Evolutionary conservation across 1,140 invertebrate genomes (phyloP).

Genomic region (Microvelia longipes): DNA sequence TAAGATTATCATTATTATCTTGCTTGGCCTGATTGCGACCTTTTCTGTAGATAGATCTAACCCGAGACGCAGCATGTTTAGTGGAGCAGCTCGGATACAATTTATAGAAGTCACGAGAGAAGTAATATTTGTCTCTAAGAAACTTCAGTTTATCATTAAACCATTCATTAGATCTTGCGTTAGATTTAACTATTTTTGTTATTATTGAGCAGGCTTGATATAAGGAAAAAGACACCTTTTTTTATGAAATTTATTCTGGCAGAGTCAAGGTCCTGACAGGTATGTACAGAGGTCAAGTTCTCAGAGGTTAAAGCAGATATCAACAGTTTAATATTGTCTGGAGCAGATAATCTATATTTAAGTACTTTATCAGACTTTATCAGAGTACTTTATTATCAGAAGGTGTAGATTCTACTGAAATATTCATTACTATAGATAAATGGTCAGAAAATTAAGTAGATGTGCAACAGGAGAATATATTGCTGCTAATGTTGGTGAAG

Average conservation of each 20-base stretch:
- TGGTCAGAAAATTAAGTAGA: not conserved
- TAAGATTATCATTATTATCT: not conserved
- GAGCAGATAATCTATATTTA: not conserved
- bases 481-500: not conserved
- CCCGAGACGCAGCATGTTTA: not conserved
- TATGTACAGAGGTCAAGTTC: not conserved
- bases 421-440: not conserved
- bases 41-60: not conserved
- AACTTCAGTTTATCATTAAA: not conserved
- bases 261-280: not conserved
- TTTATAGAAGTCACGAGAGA: not conserved
- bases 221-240: not conserved
- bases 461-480: not conserved
- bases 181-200: not conserved
- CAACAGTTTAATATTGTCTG: not conserved
- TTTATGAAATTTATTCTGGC: not conserved
- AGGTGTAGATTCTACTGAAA: not conserved
- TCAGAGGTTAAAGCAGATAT: not conserved
- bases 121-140: not conserved
- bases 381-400: not conserved
- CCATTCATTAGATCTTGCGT: not conserved
- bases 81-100: not conserved
- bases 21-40: not conserved
- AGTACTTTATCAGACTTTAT: too few relatives aligned
- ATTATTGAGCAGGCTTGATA: not conserved